These are phyloP conservation scores for Oreochromis mossambicus DNA, from an alignment of 2,797 vertebrate genomes.

Conservation along the genomic window DNA sequence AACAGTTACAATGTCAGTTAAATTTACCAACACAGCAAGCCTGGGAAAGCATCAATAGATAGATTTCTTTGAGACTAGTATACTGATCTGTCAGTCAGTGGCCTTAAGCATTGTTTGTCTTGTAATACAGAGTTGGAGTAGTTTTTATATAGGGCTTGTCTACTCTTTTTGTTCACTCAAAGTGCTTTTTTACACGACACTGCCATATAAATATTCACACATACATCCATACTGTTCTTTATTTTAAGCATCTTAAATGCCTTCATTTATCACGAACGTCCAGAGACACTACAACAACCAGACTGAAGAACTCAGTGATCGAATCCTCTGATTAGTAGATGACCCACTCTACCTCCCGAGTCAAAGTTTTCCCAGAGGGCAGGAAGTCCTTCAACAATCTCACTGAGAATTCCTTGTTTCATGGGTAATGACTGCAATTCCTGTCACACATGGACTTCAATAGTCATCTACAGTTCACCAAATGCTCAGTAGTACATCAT, in stretches of 20 bases:
- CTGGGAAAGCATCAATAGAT: neutral
- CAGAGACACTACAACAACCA: neutral
- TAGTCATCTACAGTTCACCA: neutral
- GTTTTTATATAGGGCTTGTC: fast-evolving
- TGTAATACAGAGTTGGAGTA: neutral
- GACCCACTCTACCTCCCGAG: neutral
- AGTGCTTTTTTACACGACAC: neutral
- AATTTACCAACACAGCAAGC: neutral
- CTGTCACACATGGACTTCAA: neutral
- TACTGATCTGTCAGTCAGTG: neutral
- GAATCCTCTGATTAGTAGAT: neutral
- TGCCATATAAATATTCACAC: neutral
- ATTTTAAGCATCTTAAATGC: neutral
- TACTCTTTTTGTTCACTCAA: neutral
- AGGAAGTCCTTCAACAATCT: neutral
- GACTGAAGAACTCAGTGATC: fast-evolving
- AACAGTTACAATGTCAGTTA: neutral
- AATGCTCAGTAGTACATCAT: neutral
- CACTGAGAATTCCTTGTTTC: neutral
- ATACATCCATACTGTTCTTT: neutral
- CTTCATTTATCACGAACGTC: neutral
- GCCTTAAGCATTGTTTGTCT: neutral
- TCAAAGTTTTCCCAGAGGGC: neutral
- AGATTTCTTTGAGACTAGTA: neutral
- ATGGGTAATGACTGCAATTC: neutral